Evolutionary conservation across 2,113 vertebrate species (phyloP).

Genomic region (Mus spicilegus): DNA sequence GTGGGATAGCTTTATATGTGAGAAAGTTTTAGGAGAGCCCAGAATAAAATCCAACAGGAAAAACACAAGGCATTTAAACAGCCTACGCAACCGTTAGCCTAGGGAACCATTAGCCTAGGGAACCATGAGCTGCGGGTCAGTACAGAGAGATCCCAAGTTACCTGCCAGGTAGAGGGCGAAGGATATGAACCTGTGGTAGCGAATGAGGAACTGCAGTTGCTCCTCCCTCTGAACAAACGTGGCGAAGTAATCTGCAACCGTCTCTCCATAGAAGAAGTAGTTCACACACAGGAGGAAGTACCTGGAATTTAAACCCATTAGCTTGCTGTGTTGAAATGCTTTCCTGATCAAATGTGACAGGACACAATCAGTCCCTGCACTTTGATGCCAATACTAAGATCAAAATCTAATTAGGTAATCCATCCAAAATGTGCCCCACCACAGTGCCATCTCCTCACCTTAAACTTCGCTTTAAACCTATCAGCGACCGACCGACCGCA

Average conservation of each 20-base stretch:
- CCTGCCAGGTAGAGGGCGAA: constrained; percentile 97
- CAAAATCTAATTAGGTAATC: constrained; percentile 3
- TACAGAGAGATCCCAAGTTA: constrained; percentile 80
- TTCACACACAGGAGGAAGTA: constrained; percentile 98
- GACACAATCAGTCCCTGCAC: constrained; percentile 19
- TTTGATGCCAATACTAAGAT: constrained; percentile 2
- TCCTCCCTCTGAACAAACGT: constrained; percentile 96
- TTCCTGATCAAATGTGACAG: not conserved
- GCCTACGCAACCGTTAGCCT: not conserved
- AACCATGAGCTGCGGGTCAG: not conserved
- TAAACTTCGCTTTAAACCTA: constrained; percentile 26
- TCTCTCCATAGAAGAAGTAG: constrained; percentile 99
- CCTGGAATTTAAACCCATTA: constrained; percentile 85
- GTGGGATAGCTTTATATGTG: not conserved
- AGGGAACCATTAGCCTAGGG: not conserved
- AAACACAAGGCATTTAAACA: constrained; percentile 10
- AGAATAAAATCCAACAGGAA: constrained; percentile 32
- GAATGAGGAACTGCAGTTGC: constrained; percentile 96
- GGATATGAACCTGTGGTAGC: constrained; percentile 99
- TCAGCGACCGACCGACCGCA: not conserved
- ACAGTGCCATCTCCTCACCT: not conserved
- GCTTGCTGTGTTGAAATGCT: constrained; percentile 5
- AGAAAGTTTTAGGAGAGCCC: constrained; percentile 4
- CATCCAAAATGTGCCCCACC: not conserved
- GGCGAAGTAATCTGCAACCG: constrained; percentile 97